phyloP scores from a whole-genome alignment of 2,888 invertebrate species.

The Liposcelis brunnea region DNA sequence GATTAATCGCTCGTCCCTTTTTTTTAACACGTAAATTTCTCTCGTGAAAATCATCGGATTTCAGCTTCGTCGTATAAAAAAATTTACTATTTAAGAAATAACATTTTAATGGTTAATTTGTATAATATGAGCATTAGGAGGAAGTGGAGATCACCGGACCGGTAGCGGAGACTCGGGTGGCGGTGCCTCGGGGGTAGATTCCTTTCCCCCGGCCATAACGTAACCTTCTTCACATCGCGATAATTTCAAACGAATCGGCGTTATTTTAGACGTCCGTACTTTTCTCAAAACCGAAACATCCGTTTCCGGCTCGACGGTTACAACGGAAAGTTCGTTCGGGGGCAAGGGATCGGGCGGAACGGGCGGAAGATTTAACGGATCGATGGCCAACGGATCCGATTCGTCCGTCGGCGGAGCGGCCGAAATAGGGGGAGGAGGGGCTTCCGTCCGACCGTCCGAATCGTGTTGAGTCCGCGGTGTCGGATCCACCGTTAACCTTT shows the following conservation, averaged over 20 bases:
- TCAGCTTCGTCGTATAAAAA: too few species aligned
- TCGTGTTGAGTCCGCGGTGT: conserved; percentile 14
- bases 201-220: conserved; percentile 21
- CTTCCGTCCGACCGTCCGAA: conserved; percentile 15
- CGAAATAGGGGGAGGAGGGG: conserved; percentile 12
- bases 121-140: conserved; percentile 6
- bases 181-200: neutral
- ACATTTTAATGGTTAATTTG: neutral
- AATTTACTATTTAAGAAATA: too few species aligned
- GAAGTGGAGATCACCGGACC: conserved; percentile 5
- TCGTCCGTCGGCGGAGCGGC: neutral
- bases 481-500: conserved; percentile 20
- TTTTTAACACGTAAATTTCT: too few species aligned
- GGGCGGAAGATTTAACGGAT: conserved; percentile 11
- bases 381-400: conserved; percentile 6
- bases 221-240: conserved; percentile 64
- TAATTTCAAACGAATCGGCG: conserved; percentile 69
- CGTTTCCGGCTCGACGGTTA: conserved; percentile 11
- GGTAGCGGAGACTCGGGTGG: conserved; percentile 4
- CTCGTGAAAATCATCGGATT: too few species aligned
- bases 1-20: too few species aligned
- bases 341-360: conserved; percentile 10
- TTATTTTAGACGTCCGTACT: conserved; percentile 47
- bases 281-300: conserved; percentile 32
- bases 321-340: neutral